Base-by-base conservation (phyloP, 2,888 invertebrate genomes). In the Spialia ferax region DNA sequence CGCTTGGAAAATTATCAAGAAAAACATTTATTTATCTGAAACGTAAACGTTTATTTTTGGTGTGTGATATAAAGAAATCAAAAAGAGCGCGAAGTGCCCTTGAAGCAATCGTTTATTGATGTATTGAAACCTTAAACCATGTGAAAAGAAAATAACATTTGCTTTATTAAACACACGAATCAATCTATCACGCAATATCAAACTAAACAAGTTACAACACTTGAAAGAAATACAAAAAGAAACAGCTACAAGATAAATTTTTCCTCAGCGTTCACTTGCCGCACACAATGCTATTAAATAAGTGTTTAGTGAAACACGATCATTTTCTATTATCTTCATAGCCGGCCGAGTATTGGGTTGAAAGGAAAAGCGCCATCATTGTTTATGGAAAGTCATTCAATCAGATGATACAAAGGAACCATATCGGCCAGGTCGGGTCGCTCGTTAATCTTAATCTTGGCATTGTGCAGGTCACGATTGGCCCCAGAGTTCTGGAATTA, bases 301-400 rank as follows among this genome's bases (percentile, higher is more conserved):
- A 55, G 61, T 62, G 62, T 68, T 68, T 57, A 68, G 64, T 59
- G 60, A 59, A 74, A 73, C 70, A 71, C 75, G 70, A 76, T 76
- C 74, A 75, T 74, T 74, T 78, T 79, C 77, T 76, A 80, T 84
- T 84, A 84, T 83, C 81, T 79, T 72, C 69, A 73, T 71, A 78
- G 75, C 77, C 72, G 73, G 71, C 74, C 72, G 73, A 71, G 73
- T 74, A 72, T 70, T 48, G 73, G 74, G 76, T 74, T 70, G 70
- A 79, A 79, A 78, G 82, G 82, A 84, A 86, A 76, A 77, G 84
- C 81, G 73, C 75, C 82, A 84, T 89, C 89, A 90, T 89, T 90
- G 89, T 89, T 89, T 89, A 88, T 84, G 80, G 84, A 83, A 83
- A 88, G 88, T 86, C 87, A 90, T 90, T 88, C 87, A 89, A 90